Evolutionary conservation across 2,113 vertebrate species (phyloP).

Genomic region (Panthera tigris): DNA sequence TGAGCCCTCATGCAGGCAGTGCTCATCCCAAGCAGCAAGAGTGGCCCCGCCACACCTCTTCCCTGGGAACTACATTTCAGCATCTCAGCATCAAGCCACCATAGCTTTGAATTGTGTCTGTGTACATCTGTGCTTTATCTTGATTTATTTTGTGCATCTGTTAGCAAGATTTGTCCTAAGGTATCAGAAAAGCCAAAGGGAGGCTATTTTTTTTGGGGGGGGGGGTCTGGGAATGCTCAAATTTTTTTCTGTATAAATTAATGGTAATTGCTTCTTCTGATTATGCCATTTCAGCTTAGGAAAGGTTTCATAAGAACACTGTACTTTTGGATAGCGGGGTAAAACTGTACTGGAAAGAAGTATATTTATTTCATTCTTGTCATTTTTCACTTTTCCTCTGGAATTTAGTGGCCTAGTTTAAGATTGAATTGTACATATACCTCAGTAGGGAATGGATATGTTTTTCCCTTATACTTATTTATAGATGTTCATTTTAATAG

Average conservation of each 20-base stretch:
- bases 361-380: background rate
- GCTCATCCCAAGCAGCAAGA: background rate
- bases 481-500: background rate
- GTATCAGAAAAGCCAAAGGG: background rate
- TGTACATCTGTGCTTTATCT: background rate
- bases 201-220: background rate
- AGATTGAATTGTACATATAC: background rate
- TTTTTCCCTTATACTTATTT: background rate
- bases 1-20: background rate
- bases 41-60: background rate
- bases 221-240: background rate
- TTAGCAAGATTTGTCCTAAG: background rate
- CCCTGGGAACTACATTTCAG: background rate
- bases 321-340: background rate
- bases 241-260: background rate
- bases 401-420: background rate
- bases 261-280: background rate
- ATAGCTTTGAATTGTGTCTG: background rate
- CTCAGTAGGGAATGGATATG: background rate
- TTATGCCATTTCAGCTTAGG: background rate
- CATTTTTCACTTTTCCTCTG: background rate
- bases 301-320: background rate
- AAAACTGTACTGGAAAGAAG: background rate
- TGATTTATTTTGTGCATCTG: background rate
- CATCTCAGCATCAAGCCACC: background rate